Percentiles rank a stretch among this genome's conserved stretches.
phyloP scores from a whole-genome alignment of 2,113 vertebrate genomes.

The Collichthys lucidus region DNA sequence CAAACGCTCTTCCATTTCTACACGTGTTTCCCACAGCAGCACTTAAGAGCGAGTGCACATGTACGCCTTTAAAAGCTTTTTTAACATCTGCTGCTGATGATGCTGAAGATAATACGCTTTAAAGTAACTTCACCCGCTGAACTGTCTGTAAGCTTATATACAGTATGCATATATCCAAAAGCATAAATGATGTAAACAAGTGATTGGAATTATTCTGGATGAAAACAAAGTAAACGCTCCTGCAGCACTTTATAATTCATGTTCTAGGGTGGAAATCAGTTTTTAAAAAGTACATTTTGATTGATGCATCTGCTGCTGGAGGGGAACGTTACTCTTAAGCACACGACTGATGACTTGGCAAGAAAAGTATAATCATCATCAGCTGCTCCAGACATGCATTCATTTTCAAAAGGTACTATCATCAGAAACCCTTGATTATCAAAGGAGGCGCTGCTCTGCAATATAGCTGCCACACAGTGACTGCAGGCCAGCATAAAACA shows the following conservation, averaged over 20 bases:
- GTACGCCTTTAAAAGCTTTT: not conserved
- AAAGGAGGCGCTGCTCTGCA: not conserved
- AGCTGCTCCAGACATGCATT: not conserved
- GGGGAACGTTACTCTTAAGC: not conserved
- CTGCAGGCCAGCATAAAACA: not conserved
- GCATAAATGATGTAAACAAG: not conserved
- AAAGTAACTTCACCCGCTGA: not conserved
- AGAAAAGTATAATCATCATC: not conserved
- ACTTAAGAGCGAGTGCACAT: too few species aligned
- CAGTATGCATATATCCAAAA: not conserved
- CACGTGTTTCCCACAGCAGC: too few species aligned
- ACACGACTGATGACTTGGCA: not conserved
- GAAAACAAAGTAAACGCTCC: not conserved
- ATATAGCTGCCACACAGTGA: not conserved
- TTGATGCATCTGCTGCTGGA: not conserved
- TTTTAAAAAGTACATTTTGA: not conserved
- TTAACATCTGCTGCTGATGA: not conserved
- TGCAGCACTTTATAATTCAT: not conserved
- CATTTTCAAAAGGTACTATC: not conserved
- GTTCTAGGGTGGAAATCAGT: not conserved
- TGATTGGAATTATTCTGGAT: not conserved
- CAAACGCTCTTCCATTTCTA: too few species aligned
- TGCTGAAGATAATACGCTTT: not conserved
- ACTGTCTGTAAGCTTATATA: not conserved
- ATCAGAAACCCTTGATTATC: conserved; percentile 1